Base-by-base conservation (phyloP, 2,888 invertebrate species). In the Odontocolon sp. region DNA sequence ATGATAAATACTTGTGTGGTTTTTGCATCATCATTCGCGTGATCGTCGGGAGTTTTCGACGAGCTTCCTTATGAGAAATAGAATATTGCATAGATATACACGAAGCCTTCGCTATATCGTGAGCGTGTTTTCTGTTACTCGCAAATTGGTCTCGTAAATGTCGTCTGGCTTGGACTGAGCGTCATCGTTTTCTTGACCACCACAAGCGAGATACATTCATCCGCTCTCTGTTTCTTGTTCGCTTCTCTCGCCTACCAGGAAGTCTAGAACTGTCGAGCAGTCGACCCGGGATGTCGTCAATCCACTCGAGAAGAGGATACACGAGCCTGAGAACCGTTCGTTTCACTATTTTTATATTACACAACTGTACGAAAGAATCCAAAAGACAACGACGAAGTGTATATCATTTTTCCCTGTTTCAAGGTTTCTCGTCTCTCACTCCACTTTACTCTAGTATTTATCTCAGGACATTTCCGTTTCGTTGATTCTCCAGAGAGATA, bases 351-450 rank as follows among this genome's bases (percentile, higher is more conserved):
- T 74, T 63, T 54, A 63, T 38, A 21, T 42, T 42, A 52, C 26
- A 61, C 64, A 67, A 42, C 2, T 2, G 40, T 16, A 47, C 42
- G 52, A 67, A 78, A 9, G 77, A 64, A 28, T 36, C 52, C 40
- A 78, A 66, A 73, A 72, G 75, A 63, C 50, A 31, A 36, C 9
- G n/a, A 78, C 78, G 78, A 69, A 78, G 75, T 73, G 71, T 66
- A 69, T 16, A n/a, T n/a, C 74, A n/a, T n/a, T n/a, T n/a, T n/a
- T n/a, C n/a, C n/a, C n/a, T n/a, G n/a, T n/a, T n/a, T n/a, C n/a
- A n/a, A n/a, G n/a, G n/a, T n/a, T n/a, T n/a, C n/a, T n/a, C n/a
- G n/a, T n/a, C n/a, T n/a, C n/a, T n/a, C n/a, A n/a, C n/a, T n/a
- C n/a, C n/a, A n/a, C n/a, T n/a, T n/a, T n/a, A n/a, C n/a, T n/a